These are phyloP conservation scores for Craterocephalus amniculus DNA, from an alignment of 2,797 vertebrate genomes.

Conservation along the genomic window DNA sequence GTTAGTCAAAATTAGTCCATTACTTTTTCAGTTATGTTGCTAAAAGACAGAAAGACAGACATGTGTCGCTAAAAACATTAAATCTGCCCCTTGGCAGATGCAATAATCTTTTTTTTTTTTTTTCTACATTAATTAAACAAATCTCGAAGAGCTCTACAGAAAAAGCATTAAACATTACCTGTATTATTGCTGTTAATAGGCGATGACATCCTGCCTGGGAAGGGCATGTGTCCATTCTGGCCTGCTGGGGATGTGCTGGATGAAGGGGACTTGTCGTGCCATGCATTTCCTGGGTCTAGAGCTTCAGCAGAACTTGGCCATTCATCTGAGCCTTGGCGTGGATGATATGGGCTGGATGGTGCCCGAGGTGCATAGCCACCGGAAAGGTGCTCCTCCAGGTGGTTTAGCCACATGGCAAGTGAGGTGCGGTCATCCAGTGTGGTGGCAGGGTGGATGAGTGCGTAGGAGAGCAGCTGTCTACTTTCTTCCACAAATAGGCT, in stretches of 20 bases:
- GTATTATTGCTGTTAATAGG: conserved; percentile 87
- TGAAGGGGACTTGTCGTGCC: conserved; percentile 88
- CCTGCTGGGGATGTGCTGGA: conserved; percentile 83
- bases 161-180: conserved; percentile 70
- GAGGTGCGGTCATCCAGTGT: conserved; percentile 95
- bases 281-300: conserved; percentile 85
- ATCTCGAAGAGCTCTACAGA: neutral
- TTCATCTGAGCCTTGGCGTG: conserved; percentile 91
- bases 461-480: conserved; percentile 94
- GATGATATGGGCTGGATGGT: conserved; percentile 84
- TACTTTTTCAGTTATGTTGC: no score
- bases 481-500: conserved; percentile 96
- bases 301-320: conserved; percentile 88
- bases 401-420: conserved; percentile 93
- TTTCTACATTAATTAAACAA: no score
- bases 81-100: no score
- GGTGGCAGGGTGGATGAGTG: conserved; percentile 97
- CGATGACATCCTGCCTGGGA: conserved; percentile 87
- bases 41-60: no score
- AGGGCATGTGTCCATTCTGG: conserved; percentile 91
- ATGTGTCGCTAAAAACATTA: no score
- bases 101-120: no score
- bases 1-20: no score
- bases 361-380: conserved; percentile 82
- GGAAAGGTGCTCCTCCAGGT: conserved; percentile 93